Conservation (phyloP, 2,888 invertebrate species). For the Rotaria sp. region DNA sequence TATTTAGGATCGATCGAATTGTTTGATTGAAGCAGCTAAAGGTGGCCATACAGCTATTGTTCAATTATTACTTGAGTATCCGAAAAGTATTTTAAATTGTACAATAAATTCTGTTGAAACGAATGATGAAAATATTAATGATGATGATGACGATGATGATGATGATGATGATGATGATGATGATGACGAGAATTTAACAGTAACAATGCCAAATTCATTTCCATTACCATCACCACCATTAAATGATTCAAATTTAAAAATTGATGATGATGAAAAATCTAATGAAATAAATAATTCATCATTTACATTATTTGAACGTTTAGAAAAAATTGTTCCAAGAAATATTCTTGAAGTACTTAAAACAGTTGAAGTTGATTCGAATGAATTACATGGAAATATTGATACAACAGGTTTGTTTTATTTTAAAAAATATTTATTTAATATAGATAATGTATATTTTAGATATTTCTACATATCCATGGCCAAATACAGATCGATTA, state of each 20-base stretch:
- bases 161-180: constrained; percentile 8
- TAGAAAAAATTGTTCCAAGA: constrained; percentile 1
- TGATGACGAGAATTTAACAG: neutral
- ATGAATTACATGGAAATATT: neutral
- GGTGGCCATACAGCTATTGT: constrained; percentile 93
- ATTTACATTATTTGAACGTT: neutral
- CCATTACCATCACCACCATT: neutral
- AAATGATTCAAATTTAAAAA: neutral
- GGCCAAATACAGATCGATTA: neutral
- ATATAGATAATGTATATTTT: too few relatives aligned
- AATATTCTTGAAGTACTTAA: neutral
- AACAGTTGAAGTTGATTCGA: neutral
- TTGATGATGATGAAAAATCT: neutral
- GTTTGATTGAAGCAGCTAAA: constrained; percentile 95
- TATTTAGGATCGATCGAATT: constrained; percentile 65
- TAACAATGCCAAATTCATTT: neutral
- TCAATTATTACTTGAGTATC: constrained; percentile 61
- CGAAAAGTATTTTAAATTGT: constrained; percentile 1
- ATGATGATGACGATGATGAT: neutral
- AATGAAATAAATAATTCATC: neutral
- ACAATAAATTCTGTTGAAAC: neutral
- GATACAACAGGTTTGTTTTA: neutral
- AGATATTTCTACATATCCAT: neutral
- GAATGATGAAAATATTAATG: neutral
- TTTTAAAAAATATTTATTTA: too few relatives aligned